Evolutionary conservation across 2,888 invertebrate species (phyloP).

Genomic region (Malthinus seriepunctatus): DNA sequence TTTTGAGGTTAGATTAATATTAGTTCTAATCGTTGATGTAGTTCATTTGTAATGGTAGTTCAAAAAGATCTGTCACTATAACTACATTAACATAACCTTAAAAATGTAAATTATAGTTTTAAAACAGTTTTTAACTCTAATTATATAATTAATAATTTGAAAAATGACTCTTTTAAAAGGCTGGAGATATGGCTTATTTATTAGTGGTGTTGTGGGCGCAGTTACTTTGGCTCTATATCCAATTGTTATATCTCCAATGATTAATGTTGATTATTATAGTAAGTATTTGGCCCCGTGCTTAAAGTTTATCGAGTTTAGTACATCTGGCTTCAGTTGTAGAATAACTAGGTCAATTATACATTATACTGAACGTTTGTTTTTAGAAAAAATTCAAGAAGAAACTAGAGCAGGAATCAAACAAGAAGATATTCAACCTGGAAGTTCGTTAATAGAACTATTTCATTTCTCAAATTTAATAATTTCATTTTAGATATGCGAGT

Average conservation of each 20-base stretch:
- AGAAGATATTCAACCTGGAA: slow-evolving; percentile 63
- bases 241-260: slow-evolving; percentile 64
- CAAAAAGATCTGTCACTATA: no score
- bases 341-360: neutral
- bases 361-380: slow-evolving; percentile 22
- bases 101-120: no score
- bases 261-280: slow-evolving; percentile 65
- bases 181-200: slow-evolving; percentile 61
- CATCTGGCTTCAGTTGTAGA: neutral
- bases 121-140: no score
- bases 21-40: no score
- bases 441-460: slow-evolving; percentile 46
- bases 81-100: no score
- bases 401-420: slow-evolving; percentile 56
- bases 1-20: no score
- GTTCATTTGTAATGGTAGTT: no score
- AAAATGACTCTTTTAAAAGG: slow-evolving; percentile 50
- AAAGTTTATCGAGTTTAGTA: neutral
- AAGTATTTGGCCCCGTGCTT: no score
- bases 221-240: slow-evolving; percentile 63
- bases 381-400: slow-evolving; percentile 56
- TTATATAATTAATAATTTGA: no score
- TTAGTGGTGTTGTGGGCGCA: slow-evolving; percentile 60
- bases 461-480: slow-evolving; percentile 7
- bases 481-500: slow-evolving; percentile 58